Conservation (phyloP, 2,797 vertebrate genomes). For the Onychomys arenicola region DNA sequence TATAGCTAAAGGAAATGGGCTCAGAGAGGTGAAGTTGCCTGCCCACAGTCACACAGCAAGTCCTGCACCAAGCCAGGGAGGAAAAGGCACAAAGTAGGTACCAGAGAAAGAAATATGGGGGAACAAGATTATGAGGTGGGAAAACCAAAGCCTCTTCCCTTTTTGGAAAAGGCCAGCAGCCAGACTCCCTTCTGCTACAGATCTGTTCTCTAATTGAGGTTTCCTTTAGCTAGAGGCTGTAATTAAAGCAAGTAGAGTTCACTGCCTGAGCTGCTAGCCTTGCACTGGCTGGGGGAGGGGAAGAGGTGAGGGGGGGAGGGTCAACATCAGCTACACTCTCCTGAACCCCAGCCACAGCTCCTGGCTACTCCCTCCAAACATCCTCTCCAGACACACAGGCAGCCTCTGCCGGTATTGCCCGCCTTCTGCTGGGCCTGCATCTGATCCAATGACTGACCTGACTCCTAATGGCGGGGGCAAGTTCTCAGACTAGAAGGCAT, state of each 20-base stretch:
- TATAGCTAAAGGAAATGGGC: slow-evolving; percentile 62
- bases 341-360: slow-evolving; percentile 56
- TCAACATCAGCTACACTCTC: slow-evolving; percentile 69
- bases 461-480: not conserved
- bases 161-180: slow-evolving; percentile 62
- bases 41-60: slow-evolving; percentile 61
- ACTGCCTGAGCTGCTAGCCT: slow-evolving; percentile 85
- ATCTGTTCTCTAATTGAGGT: slow-evolving; percentile 88
- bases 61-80: not conserved
- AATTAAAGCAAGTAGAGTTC: slow-evolving; percentile 90
- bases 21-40: slow-evolving; percentile 62
- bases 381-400: not conserved
- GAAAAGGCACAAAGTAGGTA: slow-evolving; percentile 50
- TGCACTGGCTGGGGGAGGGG: slow-evolving; percentile 85
- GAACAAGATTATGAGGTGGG: slow-evolving; percentile 43
- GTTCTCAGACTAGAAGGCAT: not conserved
- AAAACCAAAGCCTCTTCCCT: slow-evolving; percentile 46
- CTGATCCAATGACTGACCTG: not conserved
- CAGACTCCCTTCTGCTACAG: slow-evolving; percentile 75
- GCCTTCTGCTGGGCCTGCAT: not conserved
- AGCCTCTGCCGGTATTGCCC: not conserved
- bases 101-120: not conserved
- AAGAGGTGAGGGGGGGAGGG: not conserved
- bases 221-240: slow-evolving; percentile 89
- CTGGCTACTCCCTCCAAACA: not conserved